These are phyloP conservation scores for Papilio gigon DNA, from an alignment of 2,888 invertebrate genomes.

Conservation along the genomic window DNA sequence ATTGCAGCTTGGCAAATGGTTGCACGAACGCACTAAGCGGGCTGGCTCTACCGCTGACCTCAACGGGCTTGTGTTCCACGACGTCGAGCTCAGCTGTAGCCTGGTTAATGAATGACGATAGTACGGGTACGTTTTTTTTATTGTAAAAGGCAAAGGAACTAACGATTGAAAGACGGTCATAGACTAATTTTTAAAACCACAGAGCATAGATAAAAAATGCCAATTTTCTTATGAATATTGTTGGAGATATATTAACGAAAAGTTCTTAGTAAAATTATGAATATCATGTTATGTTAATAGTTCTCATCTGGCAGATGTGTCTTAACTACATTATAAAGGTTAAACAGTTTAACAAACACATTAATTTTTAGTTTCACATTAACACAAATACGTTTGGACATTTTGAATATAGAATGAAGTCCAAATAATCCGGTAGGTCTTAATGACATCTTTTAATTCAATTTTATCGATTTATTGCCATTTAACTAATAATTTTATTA, in stretches of 20 bases:
- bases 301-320: conserved; percentile 12
- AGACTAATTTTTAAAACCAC: background rate
- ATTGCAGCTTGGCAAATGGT: conserved; percentile 73
- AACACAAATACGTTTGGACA: conserved; percentile 23
- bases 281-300: conserved; percentile 7
- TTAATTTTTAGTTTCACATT: conserved; percentile 24
- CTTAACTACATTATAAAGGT: conserved; percentile 6
- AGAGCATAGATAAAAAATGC: background rate
- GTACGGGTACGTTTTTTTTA: conserved; percentile 64
- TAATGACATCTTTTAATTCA: conserved; percentile 30
- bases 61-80: conserved; percentile 71
- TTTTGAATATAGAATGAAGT: conserved; percentile 24
- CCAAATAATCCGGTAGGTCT: conserved; percentile 14
- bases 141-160: background rate
- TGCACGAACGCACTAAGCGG: conserved; percentile 67
- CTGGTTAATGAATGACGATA: conserved; percentile 83
- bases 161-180: background rate
- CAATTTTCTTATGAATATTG: too few species aligned
- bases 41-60: conserved; percentile 71
- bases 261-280: background rate
- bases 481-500: conserved; percentile 22
- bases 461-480: conserved; percentile 29
- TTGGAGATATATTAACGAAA: too few species aligned
- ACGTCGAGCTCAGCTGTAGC: conserved; percentile 77
- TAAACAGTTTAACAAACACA: conserved; percentile 5